Percentiles rank a stretch among this genome's conserved stretches.
Evolutionary conservation across 2,113 vertebrate genomes (phyloP).

Genomic region (Aspiorhynchus laticeps): DNA sequence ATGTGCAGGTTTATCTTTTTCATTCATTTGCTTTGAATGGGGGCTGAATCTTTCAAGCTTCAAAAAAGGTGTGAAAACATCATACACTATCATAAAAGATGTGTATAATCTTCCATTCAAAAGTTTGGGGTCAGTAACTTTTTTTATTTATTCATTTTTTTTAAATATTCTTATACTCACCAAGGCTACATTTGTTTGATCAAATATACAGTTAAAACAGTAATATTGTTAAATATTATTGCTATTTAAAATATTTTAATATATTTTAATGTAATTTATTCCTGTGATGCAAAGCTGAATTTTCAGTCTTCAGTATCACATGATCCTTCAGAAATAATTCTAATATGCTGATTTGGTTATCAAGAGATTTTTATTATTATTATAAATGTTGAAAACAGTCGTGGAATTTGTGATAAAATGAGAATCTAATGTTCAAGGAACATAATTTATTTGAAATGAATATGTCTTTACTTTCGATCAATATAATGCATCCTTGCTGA

Average conservation of each 20-base stretch:
- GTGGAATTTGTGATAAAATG: neutral
- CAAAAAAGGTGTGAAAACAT: neutral
- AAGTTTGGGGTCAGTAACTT: neutral
- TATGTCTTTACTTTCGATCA: too few relatives aligned
- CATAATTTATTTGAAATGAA: too few relatives aligned
- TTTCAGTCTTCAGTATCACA: neutral
- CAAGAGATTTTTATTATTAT: neutral
- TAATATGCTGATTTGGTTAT: neutral
- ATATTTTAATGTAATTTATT: neutral
- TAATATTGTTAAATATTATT: too few relatives aligned
- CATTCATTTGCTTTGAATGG: neutral
- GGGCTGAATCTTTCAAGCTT: neutral
- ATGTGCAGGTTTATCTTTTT: neutral
- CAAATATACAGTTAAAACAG: too few relatives aligned
- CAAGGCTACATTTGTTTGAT: too few relatives aligned
- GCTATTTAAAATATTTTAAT: too few relatives aligned
- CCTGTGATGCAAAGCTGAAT: neutral
- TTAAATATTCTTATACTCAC: too few relatives aligned
- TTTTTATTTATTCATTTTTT: too few relatives aligned
- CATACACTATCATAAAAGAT: neutral
- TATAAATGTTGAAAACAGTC: neutral
- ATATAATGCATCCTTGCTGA: too few relatives aligned
- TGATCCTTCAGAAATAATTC: neutral
- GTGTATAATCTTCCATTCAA: neutral
- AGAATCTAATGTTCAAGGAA: too few relatives aligned